These are phyloP conservation scores for Cristatella mucedo DNA, from an alignment of 2,888 invertebrate genomes.

Conservation along the genomic window DNA sequence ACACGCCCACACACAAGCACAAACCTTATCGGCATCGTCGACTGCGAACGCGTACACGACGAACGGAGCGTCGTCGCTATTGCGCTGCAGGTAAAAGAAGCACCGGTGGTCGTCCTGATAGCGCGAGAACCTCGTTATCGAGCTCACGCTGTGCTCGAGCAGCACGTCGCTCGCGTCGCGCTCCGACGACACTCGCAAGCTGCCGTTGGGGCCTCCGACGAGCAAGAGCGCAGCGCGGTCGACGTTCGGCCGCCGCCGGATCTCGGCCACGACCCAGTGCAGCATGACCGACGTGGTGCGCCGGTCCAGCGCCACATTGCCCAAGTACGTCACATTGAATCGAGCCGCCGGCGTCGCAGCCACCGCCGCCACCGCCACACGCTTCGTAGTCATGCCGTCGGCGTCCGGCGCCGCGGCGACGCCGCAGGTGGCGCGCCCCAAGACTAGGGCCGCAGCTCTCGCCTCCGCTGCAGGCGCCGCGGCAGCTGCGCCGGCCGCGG, in stretches of 20 bases:
- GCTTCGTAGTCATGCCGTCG: too few relatives aligned
- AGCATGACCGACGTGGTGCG: not conserved
- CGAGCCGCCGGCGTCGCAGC: too few relatives aligned
- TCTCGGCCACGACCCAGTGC: constrained; percentile 17
- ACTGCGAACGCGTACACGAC: constrained; percentile 5
- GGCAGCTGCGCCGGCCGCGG: too few relatives aligned
- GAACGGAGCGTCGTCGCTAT: constrained; percentile 1
- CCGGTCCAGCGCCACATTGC: not conserved
- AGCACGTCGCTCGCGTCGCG: constrained; percentile 2
- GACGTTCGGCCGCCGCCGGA: constrained; percentile 17
- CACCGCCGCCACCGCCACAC: too few relatives aligned
- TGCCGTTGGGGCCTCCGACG: not conserved
- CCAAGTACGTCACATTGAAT: too few relatives aligned
- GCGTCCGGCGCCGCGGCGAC: too few relatives aligned
- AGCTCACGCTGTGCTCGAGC: constrained; percentile 3
- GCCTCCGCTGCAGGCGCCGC: too few relatives aligned
- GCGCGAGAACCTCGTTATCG: constrained; percentile 2
- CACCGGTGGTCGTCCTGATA: constrained; percentile 6
- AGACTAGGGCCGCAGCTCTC: too few relatives aligned
- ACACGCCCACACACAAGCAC: too few relatives aligned
- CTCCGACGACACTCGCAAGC: not conserved
- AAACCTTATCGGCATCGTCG: not conserved
- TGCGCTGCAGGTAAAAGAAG: constrained; percentile 5
- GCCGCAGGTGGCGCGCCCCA: too few relatives aligned
- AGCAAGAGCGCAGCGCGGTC: constrained; percentile 11